A percentile compares a stretch with the other conserved stretches of the same genome.
Evolutionary conservation across 1,140 invertebrate species (phyloP).

Genomic region (Ridgeia piscesae): DNA sequence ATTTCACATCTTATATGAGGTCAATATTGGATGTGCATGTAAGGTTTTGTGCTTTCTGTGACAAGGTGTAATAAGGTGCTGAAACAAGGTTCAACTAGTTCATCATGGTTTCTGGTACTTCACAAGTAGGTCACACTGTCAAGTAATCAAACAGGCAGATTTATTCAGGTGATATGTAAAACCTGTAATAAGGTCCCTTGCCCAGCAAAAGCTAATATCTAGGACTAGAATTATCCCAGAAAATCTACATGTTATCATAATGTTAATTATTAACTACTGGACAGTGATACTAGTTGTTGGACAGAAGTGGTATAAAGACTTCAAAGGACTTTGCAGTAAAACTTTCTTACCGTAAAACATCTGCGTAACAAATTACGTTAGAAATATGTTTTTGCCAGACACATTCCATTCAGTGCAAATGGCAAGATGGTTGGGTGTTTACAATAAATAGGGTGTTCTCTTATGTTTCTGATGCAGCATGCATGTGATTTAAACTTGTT

Average conservation of each 20-base stretch:
- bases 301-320: too few species aligned
- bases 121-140: background rate
- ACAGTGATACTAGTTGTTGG: too few species aligned
- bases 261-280: background rate
- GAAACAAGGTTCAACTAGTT: background rate
- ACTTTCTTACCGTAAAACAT: too few species aligned
- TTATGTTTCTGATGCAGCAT: too few species aligned
- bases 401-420: too few species aligned
- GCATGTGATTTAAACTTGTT: too few species aligned
- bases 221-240: background rate
- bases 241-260: background rate
- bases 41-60: background rate
- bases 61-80: background rate
- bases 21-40: background rate
- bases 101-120: background rate
- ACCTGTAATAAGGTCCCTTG: background rate
- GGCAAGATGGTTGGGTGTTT: too few species aligned
- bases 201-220: background rate
- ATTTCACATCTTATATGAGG: background rate
- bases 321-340: too few species aligned
- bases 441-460: too few species aligned
- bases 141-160: background rate
- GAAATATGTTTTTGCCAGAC: too few species aligned
- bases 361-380: too few species aligned
- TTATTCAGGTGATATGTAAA: background rate